Conservation (phyloP, 2,888 invertebrate genomes). For the Caenorhabditis sp. region DNA sequence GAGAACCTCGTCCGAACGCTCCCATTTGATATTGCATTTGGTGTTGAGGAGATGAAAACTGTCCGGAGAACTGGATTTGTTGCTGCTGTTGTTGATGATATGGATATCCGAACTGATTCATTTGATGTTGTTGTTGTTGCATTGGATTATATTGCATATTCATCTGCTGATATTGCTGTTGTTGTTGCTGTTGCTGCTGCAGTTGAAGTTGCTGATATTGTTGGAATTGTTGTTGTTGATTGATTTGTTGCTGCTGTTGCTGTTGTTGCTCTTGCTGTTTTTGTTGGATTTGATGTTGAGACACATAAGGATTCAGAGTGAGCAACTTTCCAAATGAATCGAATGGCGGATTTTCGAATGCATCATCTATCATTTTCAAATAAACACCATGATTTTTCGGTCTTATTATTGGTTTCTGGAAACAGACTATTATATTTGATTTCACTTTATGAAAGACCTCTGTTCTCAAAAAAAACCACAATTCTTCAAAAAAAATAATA, state of each 20-base stretch:
- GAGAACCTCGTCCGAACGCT: neutral
- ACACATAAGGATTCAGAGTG: neutral
- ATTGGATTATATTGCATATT: constrained; percentile 8
- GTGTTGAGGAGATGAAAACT: neutral
- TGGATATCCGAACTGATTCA: neutral
- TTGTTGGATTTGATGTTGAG: constrained; percentile 2
- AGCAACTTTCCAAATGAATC: constrained; percentile 10
- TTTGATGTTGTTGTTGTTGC: constrained; percentile 9
- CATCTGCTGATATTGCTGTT: constrained; percentile 5
- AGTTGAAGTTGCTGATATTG: constrained; percentile 6
- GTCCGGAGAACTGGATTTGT: neutral
- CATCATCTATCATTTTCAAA: constrained; percentile 3
- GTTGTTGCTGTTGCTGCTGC: neutral
- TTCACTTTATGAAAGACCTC: too few relatives aligned
- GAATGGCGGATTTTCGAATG: constrained; percentile 6
- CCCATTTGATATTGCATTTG: neutral
- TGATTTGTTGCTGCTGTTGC: constrained; percentile 1
- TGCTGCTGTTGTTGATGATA: neutral
- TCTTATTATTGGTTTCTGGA: neutral
- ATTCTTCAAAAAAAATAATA: neutral
- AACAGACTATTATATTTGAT: neutral
- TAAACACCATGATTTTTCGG: constrained; percentile 6
- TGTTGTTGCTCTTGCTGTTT: neutral
- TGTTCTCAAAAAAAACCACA: too few relatives aligned
- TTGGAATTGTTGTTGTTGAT: constrained; percentile 1